Evolutionary conservation across 2,113 vertebrate species (phyloP), one percentile per base, ranked within the genome.

Genomic region (Antechinus stuartii): DNA sequence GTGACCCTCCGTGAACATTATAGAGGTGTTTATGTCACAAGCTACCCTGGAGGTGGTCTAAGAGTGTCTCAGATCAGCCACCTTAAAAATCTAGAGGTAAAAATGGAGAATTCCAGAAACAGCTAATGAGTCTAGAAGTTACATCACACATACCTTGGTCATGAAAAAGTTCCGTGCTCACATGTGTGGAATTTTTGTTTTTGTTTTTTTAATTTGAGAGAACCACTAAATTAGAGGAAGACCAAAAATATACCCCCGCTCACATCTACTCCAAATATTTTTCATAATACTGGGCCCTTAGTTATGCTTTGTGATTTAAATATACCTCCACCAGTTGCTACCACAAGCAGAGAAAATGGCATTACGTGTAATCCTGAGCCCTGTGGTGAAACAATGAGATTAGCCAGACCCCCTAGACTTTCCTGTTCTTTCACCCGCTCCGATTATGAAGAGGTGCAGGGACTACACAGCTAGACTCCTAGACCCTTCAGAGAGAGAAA

Each of bases 341-440:
- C 95, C 96, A 92, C 25, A 91, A 94, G 97, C 90, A 93, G 91
- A 92, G 76, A 1, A 95, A 92, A 97, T 68, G 91, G 90, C 94
- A 94, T 93, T 94, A 94, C 0, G 0, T 53, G 92, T 96, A 97
- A 97, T 97, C 97, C 91, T 2, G 89, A 68, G 10, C 94, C 19
- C 3, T 92, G 61, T 50, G 93, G 95, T 93, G 95, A 93, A 91
- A 96, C 93, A 97, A 90, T 95, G 94, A 94, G 95, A 94, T 98
- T 97, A 97, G 92, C 91, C 12, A 52, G 50, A 7, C 54, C 89
- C 92, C 96, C 95, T 89, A 93, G 26, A 96, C 96, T 2, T 8
- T 0, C 2, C 16, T 23, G 90, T 92, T 0, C 92, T 53, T 50
- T 92, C 46, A 8, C 90, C 91, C 1, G 56, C 76, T 61, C 89